Base-by-base conservation (phyloP, 2,888 invertebrate species). In the Cerastis leucographa region DNA sequence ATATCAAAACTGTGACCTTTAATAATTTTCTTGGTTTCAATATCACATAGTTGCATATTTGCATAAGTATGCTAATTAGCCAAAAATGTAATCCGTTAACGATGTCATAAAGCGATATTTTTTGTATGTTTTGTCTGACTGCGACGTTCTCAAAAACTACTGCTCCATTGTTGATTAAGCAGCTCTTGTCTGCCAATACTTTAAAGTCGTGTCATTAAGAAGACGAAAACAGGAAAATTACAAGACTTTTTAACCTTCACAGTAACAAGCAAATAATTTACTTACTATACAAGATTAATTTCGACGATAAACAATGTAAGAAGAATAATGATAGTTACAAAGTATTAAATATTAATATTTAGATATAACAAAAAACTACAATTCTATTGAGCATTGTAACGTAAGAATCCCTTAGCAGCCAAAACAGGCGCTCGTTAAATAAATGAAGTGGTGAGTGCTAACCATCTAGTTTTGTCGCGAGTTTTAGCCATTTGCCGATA, bases 161-260 rank as follows among this genome's bases (percentile, higher is more conserved):
- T 35, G 51, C 44, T 44, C 8, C 17, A 51, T 62, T 69, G 44
- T 79, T 44, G 44, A 64, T 54, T 70, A 40, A 29, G n/a, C n/a
- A 65, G 29, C 56, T 25, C 17, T 77, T 54, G 8, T 46, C 40
- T 29, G 56, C 40, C 25, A 77, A 46, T 46, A 56, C 25, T 6
- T 69, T n/a, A 54, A 62, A 19, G 1, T 29, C 9, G 22, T 25
- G 29, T 81, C 67, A 75, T 68, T 56, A 49, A 22, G n/a, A 25
- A 62, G 14, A 68, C n/a, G 44, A 81, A 65, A 29, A 81, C 44
- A 82, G 64, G 76, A 80, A 80, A 75, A 64, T 81, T 59, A 81
- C 44, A 69, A 81, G 19, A 40, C 29, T 11, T 51, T 74, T 74
- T 46, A 64, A 25, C 82, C 82, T 80, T 65, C 65, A 12, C 42